Percentiles rank a stretch among this genome's conserved stretches.
phyloP scores from a whole-genome alignment of 2,113 vertebrate genomes.

The Melanerpes aurifrons region DNA sequence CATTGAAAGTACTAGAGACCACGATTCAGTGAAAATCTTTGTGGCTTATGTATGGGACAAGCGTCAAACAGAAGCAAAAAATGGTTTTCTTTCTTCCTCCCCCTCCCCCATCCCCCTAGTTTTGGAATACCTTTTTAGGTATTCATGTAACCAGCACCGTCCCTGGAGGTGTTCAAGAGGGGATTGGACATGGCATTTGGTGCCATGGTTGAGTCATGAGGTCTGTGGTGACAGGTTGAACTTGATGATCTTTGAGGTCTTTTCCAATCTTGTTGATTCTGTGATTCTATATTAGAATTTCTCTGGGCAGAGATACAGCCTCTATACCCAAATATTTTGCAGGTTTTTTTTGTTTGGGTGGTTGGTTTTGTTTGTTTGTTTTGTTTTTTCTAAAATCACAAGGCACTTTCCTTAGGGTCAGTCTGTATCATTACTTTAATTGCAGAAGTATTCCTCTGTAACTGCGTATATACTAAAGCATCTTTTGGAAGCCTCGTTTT shows the following conservation, averaged over 20 bases:
- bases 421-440: neutral
- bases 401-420: neutral
- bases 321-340: neutral
- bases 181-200: too few species aligned
- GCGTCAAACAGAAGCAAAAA: neutral
- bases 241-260: too few species aligned
- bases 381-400: neutral
- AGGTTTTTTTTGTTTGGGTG: neutral
- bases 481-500: neutral
- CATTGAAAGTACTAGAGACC: neutral
- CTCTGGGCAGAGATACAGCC: neutral
- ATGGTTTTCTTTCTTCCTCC: neutral
- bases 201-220: too few species aligned
- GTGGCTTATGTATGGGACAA: neutral
- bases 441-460: conserved; percentile 9
- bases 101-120: too few species aligned
- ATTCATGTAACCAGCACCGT: too few species aligned
- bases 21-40: neutral
- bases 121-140: neutral
- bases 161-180: too few species aligned
- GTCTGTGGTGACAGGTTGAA: too few species aligned
- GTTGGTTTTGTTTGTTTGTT: neutral
- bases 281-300: neutral
- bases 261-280: too few species aligned
- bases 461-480: neutral